A percentile compares a stretch with the other conserved stretches of the same genome.
Conservation (phyloP, 2,888 invertebrate species). For the Calephelis perditalis region DNA sequence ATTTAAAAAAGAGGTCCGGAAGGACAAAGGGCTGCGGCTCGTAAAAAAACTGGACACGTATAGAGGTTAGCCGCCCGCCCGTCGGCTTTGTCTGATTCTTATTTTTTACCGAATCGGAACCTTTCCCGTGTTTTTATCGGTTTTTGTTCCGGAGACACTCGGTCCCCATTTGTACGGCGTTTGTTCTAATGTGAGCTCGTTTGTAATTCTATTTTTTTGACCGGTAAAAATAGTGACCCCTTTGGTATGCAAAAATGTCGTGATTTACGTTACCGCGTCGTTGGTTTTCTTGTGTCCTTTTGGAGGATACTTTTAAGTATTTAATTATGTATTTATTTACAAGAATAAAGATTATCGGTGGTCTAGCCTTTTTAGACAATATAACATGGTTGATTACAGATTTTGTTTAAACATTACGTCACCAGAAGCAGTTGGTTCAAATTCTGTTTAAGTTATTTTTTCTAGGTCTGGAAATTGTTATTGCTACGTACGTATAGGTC, state of each 20-base stretch:
- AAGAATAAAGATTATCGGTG: not conserved
- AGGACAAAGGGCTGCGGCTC: conserved; percentile 72
- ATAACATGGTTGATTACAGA: too few relatives aligned
- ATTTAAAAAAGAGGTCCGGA: conserved; percentile 76
- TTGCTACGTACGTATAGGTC: too few relatives aligned
- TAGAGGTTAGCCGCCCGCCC: conserved; percentile 63
- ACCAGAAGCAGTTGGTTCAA: too few relatives aligned
- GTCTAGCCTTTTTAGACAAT: too few relatives aligned
- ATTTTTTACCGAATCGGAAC: conserved; percentile 77
- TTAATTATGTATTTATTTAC: not conserved
- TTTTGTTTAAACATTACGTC: too few relatives aligned
- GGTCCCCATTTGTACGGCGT: conserved; percentile 54
- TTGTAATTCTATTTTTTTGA: conserved; percentile 68
- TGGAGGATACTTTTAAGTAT: conserved; percentile 20
- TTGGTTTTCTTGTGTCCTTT: conserved; percentile 39
- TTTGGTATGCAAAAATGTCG: conserved; percentile 54
- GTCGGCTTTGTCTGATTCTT: conserved; percentile 74
- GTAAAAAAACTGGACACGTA: conserved; percentile 76
- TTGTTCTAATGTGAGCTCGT: conserved; percentile 72
- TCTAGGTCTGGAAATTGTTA: too few relatives aligned
- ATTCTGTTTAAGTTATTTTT: too few relatives aligned
- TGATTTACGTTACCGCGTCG: conserved; percentile 45
- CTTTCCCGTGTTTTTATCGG: conserved; percentile 74
- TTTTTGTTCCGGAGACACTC: conserved; percentile 75
- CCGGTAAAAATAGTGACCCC: conserved; percentile 49